A percentile compares a stretch with the other conserved stretches of the same genome.
Conservation (phyloP, 2,888 invertebrate species). For the Stenchaetothrips biformis region DNA sequence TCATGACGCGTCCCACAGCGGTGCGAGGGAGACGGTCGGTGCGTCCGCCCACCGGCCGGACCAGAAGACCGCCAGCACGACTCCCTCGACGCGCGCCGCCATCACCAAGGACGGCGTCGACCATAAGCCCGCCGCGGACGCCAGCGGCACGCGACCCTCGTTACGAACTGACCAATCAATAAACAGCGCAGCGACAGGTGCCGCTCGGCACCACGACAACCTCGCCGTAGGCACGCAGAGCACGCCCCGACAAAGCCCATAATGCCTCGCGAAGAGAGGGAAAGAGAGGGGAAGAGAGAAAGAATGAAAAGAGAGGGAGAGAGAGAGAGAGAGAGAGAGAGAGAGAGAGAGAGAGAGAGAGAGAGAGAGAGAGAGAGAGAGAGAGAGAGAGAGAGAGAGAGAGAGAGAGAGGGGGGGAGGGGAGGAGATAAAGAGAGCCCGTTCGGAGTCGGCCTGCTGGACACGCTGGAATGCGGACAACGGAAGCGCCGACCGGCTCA, state of each 20-base stretch:
- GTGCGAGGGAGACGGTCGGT: background rate
- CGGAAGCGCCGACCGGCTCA: background rate
- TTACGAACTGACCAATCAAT: too few relatives aligned
- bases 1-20: background rate
- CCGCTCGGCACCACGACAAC: too few relatives aligned
- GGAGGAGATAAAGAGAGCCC: too few relatives aligned
- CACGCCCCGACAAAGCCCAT: too few relatives aligned
- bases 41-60: background rate
- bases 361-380: too few relatives aligned
- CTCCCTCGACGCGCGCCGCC: background rate
- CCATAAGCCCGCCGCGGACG: background rate
- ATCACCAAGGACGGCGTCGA: background rate
- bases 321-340: background rate
- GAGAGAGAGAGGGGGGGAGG: too few relatives aligned
- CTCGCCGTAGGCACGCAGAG: too few relatives aligned
- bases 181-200: too few relatives aligned
- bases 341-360: too few relatives aligned
- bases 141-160: background rate
- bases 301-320: too few relatives aligned
- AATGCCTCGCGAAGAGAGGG: background rate
- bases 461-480: background rate
- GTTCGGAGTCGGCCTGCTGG: too few relatives aligned
- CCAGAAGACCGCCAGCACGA: background rate
- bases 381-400: background rate
- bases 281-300: too few relatives aligned